phyloP scores from a whole-genome alignment of 2,888 invertebrate species.

The Strigamia maritima region DNA sequence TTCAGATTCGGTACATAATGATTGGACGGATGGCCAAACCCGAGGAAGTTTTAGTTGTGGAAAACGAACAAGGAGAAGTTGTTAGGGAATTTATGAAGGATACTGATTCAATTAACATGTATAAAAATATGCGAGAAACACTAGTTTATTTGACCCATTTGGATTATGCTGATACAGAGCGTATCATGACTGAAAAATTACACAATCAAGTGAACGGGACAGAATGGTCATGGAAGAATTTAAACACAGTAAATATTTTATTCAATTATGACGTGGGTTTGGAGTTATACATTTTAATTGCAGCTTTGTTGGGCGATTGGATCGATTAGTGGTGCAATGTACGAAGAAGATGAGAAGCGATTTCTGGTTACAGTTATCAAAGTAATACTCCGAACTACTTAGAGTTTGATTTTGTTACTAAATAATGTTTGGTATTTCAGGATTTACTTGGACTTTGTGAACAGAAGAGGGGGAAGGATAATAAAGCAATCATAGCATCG shows the following conservation, averaged over 20 bases:
- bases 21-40: conserved; percentile 99
- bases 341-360: conserved; percentile 98
- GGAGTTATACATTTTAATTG: conserved; percentile 43
- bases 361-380: conserved; percentile 98
- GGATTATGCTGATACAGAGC: conserved; percentile 94
- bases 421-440: too few species aligned
- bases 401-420: not conserved
- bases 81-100: conserved; percentile 99
- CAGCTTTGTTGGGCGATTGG: conserved; percentile 98
- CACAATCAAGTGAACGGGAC: conserved; percentile 96
- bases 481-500: conserved; percentile 99
- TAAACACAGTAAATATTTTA: conserved; percentile 72
- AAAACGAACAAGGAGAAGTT: conserved; percentile 99
- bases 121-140: conserved; percentile 98
- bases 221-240: conserved; percentile 99
- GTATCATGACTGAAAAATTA: conserved; percentile 97
- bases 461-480: conserved; percentile 98
- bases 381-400: conserved; percentile 43
- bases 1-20: conserved; percentile 85
- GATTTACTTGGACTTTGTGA: conserved; percentile 95
- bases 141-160: conserved; percentile 97
- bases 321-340: conserved; percentile 97
- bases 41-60: conserved; percentile 98
- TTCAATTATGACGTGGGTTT: not conserved
- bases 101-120: conserved; percentile 97